Evolutionary conservation across 2,797 vertebrate genomes (phyloP).

Genomic region (Cichlasoma orientale): DNA sequence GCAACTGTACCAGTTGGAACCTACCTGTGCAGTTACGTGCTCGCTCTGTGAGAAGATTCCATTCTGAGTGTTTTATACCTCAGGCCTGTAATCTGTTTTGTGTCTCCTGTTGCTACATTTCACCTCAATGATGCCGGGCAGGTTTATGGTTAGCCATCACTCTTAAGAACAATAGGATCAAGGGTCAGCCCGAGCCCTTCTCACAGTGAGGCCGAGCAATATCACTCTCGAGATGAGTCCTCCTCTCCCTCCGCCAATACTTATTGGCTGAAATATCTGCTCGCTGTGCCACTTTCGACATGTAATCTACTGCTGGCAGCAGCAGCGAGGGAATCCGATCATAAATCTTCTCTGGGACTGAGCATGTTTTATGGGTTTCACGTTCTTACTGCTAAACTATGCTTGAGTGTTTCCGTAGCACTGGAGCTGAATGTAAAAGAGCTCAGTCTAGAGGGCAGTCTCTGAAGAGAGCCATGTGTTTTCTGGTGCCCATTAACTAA

Average conservation of each 20-base stretch:
- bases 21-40: slow-evolving; percentile 19
- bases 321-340: slow-evolving; percentile 36
- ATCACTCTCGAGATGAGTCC: slow-evolving; percentile 51
- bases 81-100: slow-evolving; percentile 62
- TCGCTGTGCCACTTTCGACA: slow-evolving; percentile 71
- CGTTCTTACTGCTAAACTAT: slow-evolving; percentile 57
- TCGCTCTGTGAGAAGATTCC: slow-evolving; percentile 26
- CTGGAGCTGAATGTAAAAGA: slow-evolving; percentile 60
- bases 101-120: slow-evolving; percentile 62
- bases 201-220: slow-evolving; percentile 39
- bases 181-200: slow-evolving; percentile 56
- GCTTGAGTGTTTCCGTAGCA: slow-evolving; percentile 55
- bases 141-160: slow-evolving; percentile 74
- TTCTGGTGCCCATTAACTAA: slow-evolving; percentile 34
- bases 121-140: slow-evolving; percentile 68
- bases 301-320: slow-evolving; percentile 73
- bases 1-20: slow-evolving; percentile 27
- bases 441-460: slow-evolving; percentile 7
- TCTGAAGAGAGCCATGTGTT: slow-evolving; percentile 31
- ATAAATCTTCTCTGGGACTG: slow-evolving; percentile 62
- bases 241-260: slow-evolving; percentile 22
- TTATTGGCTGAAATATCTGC: slow-evolving; percentile 77
- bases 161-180: slow-evolving; percentile 75
- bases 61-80: slow-evolving; percentile 44
- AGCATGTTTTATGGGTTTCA: slow-evolving; percentile 69